Base-by-base conservation (phyloP, 2,113 vertebrate genomes). In the Erythrolamprus reginae region DNA sequence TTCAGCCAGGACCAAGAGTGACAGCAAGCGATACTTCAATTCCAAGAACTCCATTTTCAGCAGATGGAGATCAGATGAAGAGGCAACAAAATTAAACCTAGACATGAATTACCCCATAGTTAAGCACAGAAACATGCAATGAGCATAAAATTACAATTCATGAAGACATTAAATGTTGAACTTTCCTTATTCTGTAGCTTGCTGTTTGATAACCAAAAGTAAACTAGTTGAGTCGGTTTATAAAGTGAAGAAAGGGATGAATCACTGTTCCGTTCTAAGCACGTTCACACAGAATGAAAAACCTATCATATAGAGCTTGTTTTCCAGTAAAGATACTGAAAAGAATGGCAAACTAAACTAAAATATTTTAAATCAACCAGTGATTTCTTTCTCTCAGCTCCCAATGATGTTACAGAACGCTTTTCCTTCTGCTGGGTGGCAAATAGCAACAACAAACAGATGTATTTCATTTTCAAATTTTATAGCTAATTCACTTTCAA, bases 31-130 rank as follows among this genome's bases (percentile, higher is more conserved):
- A 94, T 99, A 99, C 96, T 99, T 99, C 96, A 99, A 97, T 96
- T 99, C 98, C 96, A 99, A 98, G 97, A 99, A 99, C 96, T 99
- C 98, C 97, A 99, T 97, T 96, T 99, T 99, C 94, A 99, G 98
- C 96, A 99, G 96, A 97, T 99, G 99, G 92, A 98, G 97, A 61
- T 99, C 97, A 90, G 98, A 99, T 21, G 98, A 98, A 52, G 98
- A 98, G 48, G 98, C 97, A 96, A 99, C 98, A 96, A 98, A 99
- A 96, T 98, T 98, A 96, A 99, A 99, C 96, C 99, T 99, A 96
- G 58, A 95, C 95, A 97, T 85, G 90, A 97, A 96, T 93, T 88
- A 95, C 88, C 70, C 10, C 92, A 42, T 91, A 91, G 70, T 94
- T 89, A 94, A 92, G 92, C 90, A 88, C 58, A 92, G 92, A 90